Evolutionary conservation across 1,140 invertebrate species (phyloP), one percentile per base, ranked within the genome.

Genomic region (Drosophila chauvacae): DNA sequence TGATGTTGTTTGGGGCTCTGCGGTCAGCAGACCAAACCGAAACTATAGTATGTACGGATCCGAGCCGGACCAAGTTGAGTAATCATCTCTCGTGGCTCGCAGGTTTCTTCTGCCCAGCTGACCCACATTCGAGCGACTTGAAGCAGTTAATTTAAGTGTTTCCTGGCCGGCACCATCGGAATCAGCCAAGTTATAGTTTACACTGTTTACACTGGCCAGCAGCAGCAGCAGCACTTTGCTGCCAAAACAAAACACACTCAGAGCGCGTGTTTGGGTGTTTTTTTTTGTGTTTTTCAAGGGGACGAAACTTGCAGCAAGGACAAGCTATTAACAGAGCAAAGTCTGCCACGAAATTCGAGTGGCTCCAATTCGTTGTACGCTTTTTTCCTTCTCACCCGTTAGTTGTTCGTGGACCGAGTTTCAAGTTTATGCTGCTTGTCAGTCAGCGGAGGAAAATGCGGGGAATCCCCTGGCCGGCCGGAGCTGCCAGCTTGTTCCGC

Each of bases 101-200:
- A 81, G 84, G 81, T 88, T 90, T 84, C 85, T 84, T 80, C 84
- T 84, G 61, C 56, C 85, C 61, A 81, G 72, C 69, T 88, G 84
- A 88, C 84, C 84, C 81, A 88, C 85, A 88, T 88, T 74, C 65
- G 72, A 35, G 53, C 68, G 59, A 77, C 71, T 56, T 62, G 64
- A 73, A 58, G 73, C 77, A 88, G 84, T 84, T 88, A 88, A 88
- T 88, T 88, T 90, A 88, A 88, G 84, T 88, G 84, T 81, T 88
- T 88, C 84, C 85, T 90, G 84, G 77, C 76, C 75, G 51, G 44
- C 69, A 47, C 11, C 51, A 47, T 23, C 51, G 23, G 51, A 57
- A 57, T 45, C 68, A 47, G 42, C 80, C 80, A 71, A 88, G 68
- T 88, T 88, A 90, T 90, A 90, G 85, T 88, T 90, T 90, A 90